A percentile compares a stretch with the other conserved stretches of the same genome.
phyloP scores from a whole-genome alignment of 1,140 invertebrate species.

The Sycophaga agraensis region DNA sequence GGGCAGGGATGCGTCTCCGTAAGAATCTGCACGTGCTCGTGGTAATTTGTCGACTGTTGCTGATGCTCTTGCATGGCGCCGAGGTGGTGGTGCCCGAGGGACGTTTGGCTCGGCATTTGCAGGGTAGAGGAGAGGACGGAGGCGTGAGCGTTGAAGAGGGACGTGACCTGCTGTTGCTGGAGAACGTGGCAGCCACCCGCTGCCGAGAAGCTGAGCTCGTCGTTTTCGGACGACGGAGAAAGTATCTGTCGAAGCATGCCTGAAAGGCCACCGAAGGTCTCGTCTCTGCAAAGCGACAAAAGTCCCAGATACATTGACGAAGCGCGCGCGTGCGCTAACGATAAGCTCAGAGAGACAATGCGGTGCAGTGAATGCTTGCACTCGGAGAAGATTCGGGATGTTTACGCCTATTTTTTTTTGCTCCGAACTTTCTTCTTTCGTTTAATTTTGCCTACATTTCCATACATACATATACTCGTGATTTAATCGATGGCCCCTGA shows the following conservation, averaged over 20 bases:
- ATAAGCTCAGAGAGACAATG: not conserved
- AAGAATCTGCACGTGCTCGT: slow-evolving; percentile 46
- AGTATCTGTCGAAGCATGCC: slow-evolving; percentile 57
- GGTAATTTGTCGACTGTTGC: slow-evolving; percentile 35
- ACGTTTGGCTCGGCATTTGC: slow-evolving; percentile 35
- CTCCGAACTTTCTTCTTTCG: not conserved
- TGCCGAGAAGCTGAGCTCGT: slow-evolving; percentile 31
- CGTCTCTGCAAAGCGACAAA: slow-evolving; percentile 56
- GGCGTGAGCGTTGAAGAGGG: slow-evolving; percentile 45
- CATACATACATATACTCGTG: too few relatives aligned
- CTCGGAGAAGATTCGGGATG: not conserved
- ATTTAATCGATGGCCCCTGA: not conserved
- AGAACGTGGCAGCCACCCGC: slow-evolving; percentile 43
- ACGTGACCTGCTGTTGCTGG: slow-evolving; percentile 34
- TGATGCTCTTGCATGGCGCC: slow-evolving; percentile 34
- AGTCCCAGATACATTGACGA: slow-evolving; percentile 48
- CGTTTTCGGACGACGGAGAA: slow-evolving; percentile 50
- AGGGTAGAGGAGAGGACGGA: slow-evolving; percentile 44
- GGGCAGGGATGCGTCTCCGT: slow-evolving; percentile 48
- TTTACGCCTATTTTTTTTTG: not conserved
- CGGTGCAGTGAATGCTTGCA: not conserved
- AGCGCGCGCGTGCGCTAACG: slow-evolving; percentile 16
- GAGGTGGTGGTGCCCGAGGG: slow-evolving; percentile 28
- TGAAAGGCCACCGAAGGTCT: slow-evolving; percentile 53
- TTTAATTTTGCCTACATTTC: not conserved